Percentiles rank a stretch among this genome's conserved stretches.
Evolutionary conservation across 2,888 invertebrate genomes (phyloP).

Genomic region (Protophormia terraenovae): DNA sequence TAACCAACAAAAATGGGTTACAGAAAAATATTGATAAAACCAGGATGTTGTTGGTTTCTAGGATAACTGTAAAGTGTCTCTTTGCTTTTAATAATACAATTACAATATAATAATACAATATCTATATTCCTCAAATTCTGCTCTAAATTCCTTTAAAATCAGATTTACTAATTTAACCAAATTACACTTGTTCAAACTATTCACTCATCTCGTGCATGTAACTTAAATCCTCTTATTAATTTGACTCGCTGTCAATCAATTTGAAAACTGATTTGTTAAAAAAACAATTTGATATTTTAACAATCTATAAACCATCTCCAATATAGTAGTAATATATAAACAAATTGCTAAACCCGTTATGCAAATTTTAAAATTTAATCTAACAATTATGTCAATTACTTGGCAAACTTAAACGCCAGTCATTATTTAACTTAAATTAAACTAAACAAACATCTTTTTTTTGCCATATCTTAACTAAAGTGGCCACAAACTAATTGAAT

Average conservation of each 20-base stretch:
- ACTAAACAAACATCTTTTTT: background rate
- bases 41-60: no score
- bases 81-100: no score
- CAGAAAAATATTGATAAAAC: no score
- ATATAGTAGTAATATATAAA: background rate
- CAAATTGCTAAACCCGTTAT: slow-evolving; percentile 30
- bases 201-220: background rate
- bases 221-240: background rate
- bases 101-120: no score
- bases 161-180: background rate
- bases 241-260: slow-evolving; percentile 4
- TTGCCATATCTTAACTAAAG: background rate
- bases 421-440: slow-evolving; percentile 23
- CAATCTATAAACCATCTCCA: background rate
- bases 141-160: background rate
- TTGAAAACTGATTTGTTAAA: background rate
- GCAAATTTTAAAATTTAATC: slow-evolving; percentile 23
- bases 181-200: background rate
- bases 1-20: no score
- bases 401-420: slow-evolving; percentile 15
- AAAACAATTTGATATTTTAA: background rate
- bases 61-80: no score
- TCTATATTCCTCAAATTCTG: background rate
- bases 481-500: slow-evolving; percentile 48
- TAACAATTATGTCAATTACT: slow-evolving; percentile 56